Base-by-base conservation (phyloP, 2,113 vertebrate species). In the Neoarius graeffei region DNA sequence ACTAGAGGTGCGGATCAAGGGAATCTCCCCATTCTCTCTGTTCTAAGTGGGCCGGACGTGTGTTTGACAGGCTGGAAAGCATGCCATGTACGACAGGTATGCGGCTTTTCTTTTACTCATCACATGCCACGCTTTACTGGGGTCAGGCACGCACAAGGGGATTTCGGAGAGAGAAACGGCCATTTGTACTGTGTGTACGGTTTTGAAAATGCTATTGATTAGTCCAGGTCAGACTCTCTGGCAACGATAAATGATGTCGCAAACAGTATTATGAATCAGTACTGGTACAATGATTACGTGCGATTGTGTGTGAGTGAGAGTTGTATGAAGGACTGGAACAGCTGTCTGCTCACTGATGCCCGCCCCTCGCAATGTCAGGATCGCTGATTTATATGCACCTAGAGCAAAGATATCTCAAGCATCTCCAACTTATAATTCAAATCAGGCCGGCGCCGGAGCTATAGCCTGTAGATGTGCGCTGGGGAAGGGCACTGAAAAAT, bases 401-500 rank as follows among this genome's bases (percentile, higher is more conserved):
- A 92, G 89, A 95, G 95, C 95, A 91, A 93, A 94, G 91, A 95
- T 93, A 95, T 94, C 94, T 94, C 92, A 93, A 93, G 92, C 90
- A 67, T 93, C 95, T 94, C 92, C 92, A 92, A 95, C 93, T 93
- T 94, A 93, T 92, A 94, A 95, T 94, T 95, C 94, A 93, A 95
- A 95, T 95, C 94, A 94, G 93, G 93, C 92, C 88, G 93, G 93
- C 90, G 90, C 88, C 93, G 90, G 90, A 93, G 93, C 93, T 89
- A 92, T 94, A 91, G 95, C 94, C 95, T 93, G 93, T 94, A 94
- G 95, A 95, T 93, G 94, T 95, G 94, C 93, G 90, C 89, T 92
- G 92, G 95, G 95, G 95, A 96, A 96, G 95, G 95, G 94, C 95
- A 95, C 89, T 81, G 94, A 92, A 91, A 94, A 94, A 94, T 95